A percentile compares a stretch with the other conserved stretches of the same genome.
Evolutionary conservation across 2,888 invertebrate species (phyloP).

Genomic region (Antitype chi): DNA sequence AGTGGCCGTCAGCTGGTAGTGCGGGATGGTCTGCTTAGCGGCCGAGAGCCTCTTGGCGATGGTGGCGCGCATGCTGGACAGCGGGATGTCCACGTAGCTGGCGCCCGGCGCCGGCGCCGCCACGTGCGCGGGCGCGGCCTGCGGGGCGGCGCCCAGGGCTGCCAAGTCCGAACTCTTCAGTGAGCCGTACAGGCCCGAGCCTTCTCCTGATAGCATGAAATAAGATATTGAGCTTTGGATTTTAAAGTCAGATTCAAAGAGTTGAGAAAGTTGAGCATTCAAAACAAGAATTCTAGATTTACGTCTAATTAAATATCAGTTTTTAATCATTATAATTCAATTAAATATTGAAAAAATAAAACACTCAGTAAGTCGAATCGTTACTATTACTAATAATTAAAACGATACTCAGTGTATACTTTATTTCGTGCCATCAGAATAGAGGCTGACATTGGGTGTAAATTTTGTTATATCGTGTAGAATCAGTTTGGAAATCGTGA

Average conservation of each 20-base stretch:
- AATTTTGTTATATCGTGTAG: neutral
- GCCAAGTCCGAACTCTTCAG: slow-evolving; percentile 95
- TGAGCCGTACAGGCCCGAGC: slow-evolving; percentile 95
- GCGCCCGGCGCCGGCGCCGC: slow-evolving; percentile 86
- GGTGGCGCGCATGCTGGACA: slow-evolving; percentile 95
- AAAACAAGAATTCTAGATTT: slow-evolving; percentile 1
- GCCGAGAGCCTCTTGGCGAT: slow-evolving; percentile 97
- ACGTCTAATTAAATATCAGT: neutral
- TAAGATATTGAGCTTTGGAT: slow-evolving; percentile 41
- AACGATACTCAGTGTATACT: slow-evolving; percentile 20
- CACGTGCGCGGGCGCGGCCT: slow-evolving; percentile 63
- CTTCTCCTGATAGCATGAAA: slow-evolving; percentile 89
- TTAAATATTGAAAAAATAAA: neutral
- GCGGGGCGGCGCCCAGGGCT: slow-evolving; percentile 67
- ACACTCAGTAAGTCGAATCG: neutral
- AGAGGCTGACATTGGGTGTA: slow-evolving; percentile 26
- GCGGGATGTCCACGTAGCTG: slow-evolving; percentile 94
- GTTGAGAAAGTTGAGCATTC: neutral
- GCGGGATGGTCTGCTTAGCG: slow-evolving; percentile 98
- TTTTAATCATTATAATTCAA: neutral
- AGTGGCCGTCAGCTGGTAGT: slow-evolving; percentile 98
- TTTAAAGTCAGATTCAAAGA: neutral
- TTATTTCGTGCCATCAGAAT: slow-evolving; percentile 55
- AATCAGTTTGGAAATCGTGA: neutral
- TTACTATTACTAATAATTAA: neutral